Conservation (phyloP, 1,140 invertebrate genomes). For the Brachionus plicatilis region DNA sequence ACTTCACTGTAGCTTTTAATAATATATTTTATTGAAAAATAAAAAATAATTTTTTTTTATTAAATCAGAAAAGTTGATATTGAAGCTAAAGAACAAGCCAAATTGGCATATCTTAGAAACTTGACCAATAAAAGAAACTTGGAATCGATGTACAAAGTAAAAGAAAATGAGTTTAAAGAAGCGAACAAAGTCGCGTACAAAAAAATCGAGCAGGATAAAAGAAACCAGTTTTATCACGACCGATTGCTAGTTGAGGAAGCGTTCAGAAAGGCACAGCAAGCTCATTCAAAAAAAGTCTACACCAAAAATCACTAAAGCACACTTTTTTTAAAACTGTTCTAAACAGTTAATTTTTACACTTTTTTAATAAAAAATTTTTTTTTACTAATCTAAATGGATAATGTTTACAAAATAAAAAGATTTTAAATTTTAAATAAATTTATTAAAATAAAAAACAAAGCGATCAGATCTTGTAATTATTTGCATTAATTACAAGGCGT, state of each 20-base stretch:
- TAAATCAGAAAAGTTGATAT: constrained; percentile 12
- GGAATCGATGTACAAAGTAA: background rate
- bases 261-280: background rate
- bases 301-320: background rate
- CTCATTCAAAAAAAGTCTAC: background rate
- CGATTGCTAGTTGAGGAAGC: constrained; percentile 14
- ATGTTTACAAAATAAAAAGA: background rate
- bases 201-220: background rate
- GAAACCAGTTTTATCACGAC: constrained; percentile 10
- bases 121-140: background rate
- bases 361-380: background rate
- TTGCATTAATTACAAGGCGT: background rate
- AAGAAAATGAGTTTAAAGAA: constrained; percentile 32
- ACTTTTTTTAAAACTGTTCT: background rate
- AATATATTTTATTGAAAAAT: no score
- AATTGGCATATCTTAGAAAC: background rate
- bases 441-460: background rate
- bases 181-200: constrained; percentile 13
- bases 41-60: background rate
- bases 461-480: background rate
- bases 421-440: background rate
- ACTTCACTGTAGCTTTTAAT: no score
- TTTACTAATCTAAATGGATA: no score
- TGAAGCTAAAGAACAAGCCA: constrained; percentile 27
- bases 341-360: background rate